Evolutionary conservation across 2,797 vertebrate species (phyloP).

Genomic region (Megaceryle alcyon): DNA sequence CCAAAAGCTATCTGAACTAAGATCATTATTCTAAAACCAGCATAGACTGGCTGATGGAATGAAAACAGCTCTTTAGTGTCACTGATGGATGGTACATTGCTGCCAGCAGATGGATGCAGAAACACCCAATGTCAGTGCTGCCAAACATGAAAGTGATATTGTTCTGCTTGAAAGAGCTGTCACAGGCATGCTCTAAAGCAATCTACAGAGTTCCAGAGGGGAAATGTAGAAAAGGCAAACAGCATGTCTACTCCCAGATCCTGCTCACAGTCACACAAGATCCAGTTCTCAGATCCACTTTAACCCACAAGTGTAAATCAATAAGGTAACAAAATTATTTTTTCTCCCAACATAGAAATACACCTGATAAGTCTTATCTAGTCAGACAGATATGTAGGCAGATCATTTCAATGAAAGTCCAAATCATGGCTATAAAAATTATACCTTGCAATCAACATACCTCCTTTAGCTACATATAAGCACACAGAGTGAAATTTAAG

Average conservation of each 20-base stretch:
- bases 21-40: background rate
- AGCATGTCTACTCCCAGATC: background rate
- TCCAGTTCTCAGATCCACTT: background rate
- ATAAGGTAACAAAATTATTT: background rate
- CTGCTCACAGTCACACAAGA: background rate
- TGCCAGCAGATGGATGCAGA: background rate
- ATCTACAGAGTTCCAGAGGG: background rate
- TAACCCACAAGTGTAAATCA: background rate
- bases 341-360: background rate
- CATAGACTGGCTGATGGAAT: background rate
- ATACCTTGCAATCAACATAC: background rate
- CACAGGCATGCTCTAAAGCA: background rate
- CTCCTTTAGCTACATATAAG: background rate
- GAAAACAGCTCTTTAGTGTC: slow-evolving; percentile 1
- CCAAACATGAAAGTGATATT: background rate
- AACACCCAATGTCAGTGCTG: background rate
- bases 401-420: background rate
- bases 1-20: background rate
- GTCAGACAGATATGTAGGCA: background rate
- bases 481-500: background rate
- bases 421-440: background rate
- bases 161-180: background rate
- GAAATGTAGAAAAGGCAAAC: background rate
- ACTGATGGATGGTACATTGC: background rate
- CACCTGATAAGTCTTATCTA: background rate